Percentiles rank a stretch among this genome's conserved stretches.
Conservation (phyloP, 2,797 vertebrate genomes). For the Nyctibius grandis region DNA sequence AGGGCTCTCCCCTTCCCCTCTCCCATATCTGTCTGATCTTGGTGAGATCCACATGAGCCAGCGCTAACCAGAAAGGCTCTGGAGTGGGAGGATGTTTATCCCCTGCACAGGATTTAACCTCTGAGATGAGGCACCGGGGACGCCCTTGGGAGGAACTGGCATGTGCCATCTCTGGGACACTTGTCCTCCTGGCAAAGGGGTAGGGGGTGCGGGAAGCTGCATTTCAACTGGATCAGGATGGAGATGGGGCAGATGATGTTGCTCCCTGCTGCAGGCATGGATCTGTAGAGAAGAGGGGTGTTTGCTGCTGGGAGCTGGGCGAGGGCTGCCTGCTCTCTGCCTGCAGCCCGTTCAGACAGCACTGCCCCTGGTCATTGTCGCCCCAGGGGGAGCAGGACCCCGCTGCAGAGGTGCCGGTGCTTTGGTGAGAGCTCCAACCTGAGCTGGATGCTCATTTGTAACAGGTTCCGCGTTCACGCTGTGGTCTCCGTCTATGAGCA, state of each 20-base stretch:
- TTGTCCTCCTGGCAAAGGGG: accelerated
- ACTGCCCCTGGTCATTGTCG: accelerated
- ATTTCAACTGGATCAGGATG: accelerated
- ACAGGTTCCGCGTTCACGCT: not conserved
- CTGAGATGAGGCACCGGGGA: not conserved
- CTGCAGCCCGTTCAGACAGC: accelerated
- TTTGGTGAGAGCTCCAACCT: not conserved
- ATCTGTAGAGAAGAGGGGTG: not conserved
- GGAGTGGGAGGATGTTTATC: not conserved
- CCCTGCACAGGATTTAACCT: not conserved
- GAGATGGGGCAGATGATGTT: accelerated
- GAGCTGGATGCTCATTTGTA: constrained; percentile 26
- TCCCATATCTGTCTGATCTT: not conserved
- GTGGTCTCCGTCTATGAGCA: constrained; percentile 45
- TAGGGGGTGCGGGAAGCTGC: accelerated
- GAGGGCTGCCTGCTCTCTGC: not conserved
- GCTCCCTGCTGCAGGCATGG: not conserved
- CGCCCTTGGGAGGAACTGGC: accelerated
- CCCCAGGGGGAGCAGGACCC: not conserved
- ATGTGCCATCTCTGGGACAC: accelerated
- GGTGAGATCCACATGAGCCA: not conserved
- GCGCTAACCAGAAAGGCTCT: not conserved
- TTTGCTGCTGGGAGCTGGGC: not conserved
- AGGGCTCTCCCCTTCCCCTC: not conserved
- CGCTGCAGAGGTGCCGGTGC: accelerated